Percentiles rank a stretch among this genome's conserved stretches.
Evolutionary conservation across 2,888 invertebrate genomes (phyloP).

Genomic region (Leptarthrus brevirostris): DNA sequence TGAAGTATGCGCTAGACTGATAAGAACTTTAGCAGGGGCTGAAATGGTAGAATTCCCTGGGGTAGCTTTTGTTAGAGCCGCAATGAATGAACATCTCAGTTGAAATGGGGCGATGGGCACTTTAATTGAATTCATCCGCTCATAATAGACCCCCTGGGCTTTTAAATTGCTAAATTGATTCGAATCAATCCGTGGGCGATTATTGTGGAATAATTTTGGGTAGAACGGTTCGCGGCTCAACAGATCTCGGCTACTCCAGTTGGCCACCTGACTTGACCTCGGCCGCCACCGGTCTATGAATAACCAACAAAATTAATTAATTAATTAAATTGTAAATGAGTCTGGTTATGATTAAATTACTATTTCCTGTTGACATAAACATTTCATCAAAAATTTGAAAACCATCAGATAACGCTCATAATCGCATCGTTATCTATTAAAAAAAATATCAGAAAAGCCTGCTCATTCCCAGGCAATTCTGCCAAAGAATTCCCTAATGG

Average conservation of each 20-base stretch:
- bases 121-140: slow-evolving; percentile 23
- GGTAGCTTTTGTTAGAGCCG: slow-evolving; percentile 1
- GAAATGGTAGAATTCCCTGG: slow-evolving; percentile 2
- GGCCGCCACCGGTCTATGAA: slow-evolving; percentile 40
- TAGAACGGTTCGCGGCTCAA: slow-evolving; percentile 29
- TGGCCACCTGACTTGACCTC: slow-evolving; percentile 49
- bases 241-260: slow-evolving; percentile 23
- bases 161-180: slow-evolving; percentile 44
- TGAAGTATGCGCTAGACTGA: slow-evolving; percentile 19
- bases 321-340: slow-evolving; percentile 54
- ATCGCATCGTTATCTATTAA: slow-evolving; percentile 33
- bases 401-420: slow-evolving; percentile 24
- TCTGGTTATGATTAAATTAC: slow-evolving; percentile 51
- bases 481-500: slow-evolving; percentile 53
- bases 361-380: slow-evolving; percentile 52
- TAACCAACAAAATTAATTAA: slow-evolving; percentile 51
- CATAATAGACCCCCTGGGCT: slow-evolving; percentile 3
- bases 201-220: slow-evolving; percentile 27
- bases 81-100: slow-evolving; percentile 15
- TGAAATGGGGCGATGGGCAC: slow-evolving; percentile 9
- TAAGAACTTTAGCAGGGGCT: slow-evolving; percentile 7
- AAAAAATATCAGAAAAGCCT: neutral
- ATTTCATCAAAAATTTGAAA: slow-evolving; percentile 39
- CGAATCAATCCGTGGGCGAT: slow-evolving; percentile 34
- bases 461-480: slow-evolving; percentile 15